Evolutionary conservation across 2,888 invertebrate genomes (phyloP).

Genomic region (Drosophila tripunctata): DNA sequence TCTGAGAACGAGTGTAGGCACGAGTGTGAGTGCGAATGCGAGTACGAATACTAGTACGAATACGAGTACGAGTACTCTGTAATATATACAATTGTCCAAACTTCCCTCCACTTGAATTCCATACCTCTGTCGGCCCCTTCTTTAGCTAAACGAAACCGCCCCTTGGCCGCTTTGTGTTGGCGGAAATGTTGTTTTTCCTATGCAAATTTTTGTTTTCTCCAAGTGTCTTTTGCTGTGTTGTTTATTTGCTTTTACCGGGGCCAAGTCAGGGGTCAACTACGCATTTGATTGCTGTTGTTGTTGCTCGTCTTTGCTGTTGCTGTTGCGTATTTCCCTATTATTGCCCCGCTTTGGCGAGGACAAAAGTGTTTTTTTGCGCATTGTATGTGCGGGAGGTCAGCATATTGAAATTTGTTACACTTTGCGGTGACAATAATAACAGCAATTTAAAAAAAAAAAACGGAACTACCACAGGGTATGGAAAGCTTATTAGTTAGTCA

Average conservation of each 20-base stretch:
- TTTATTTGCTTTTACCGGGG: slow-evolving; percentile 57
- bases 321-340: slow-evolving; percentile 30
- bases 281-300: slow-evolving; percentile 60
- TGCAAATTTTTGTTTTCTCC: slow-evolving; percentile 59
- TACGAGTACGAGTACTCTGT: slow-evolving; percentile 37
- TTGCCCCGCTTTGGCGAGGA: neutral
- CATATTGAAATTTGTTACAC: slow-evolving; percentile 45
- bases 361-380: slow-evolving; percentile 38
- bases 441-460: neutral
- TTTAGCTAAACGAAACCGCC: slow-evolving; percentile 21
- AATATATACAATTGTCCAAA: slow-evolving; percentile 36
- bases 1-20: slow-evolving; percentile 19
- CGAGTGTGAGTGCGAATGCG: slow-evolving; percentile 24
- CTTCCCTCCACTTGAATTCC: neutral
- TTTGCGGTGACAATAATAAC: slow-evolving; percentile 21
- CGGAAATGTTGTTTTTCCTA: slow-evolving; percentile 67
- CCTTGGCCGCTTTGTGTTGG: slow-evolving; percentile 59
- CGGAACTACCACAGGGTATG: slow-evolving; percentile 6
- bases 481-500: neutral
- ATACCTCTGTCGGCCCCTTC: neutral
- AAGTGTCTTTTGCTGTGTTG: slow-evolving; percentile 59
- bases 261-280: slow-evolving; percentile 65
- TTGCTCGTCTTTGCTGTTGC: slow-evolving; percentile 27
- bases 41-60: slow-evolving; percentile 23
- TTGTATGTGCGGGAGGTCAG: slow-evolving; percentile 61